Conservation (phyloP, 2,888 invertebrate genomes). For the Andrena praecox region DNA sequence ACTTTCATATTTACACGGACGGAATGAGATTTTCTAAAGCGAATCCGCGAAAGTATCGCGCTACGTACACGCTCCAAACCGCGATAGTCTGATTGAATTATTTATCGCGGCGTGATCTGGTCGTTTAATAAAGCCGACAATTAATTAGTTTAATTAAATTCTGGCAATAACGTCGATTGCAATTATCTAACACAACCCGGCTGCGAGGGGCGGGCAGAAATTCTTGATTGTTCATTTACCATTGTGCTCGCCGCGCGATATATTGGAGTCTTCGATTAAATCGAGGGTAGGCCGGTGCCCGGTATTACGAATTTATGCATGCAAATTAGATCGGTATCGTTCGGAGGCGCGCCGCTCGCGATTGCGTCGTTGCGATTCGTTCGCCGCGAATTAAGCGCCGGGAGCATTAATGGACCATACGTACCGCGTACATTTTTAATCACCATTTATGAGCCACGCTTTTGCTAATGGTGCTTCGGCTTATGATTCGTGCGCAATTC, state of each 20-base stretch:
- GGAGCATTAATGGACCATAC: conserved; percentile 60
- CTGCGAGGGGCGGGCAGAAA: conserved; percentile 34
- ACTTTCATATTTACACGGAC: not conserved
- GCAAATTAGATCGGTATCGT: conserved; percentile 67
- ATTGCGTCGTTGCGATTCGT: conserved; percentile 56
- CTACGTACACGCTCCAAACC: not conserved
- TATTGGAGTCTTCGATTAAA: conserved; percentile 60
- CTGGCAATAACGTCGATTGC: conserved; percentile 18
- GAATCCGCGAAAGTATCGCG: too few relatives aligned
- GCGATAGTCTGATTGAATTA: not conserved
- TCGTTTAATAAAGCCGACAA: conserved; percentile 36
- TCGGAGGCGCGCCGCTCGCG: conserved; percentile 13
- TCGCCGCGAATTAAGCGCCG: conserved; percentile 61
- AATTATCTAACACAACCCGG: conserved; percentile 39
- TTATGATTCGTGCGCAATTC: conserved; percentile 50
- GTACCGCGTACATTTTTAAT: conserved; percentile 66
- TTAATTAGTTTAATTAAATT: conserved; percentile 46
- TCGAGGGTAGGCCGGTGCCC: conserved; percentile 46
- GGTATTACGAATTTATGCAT: conserved; percentile 68
- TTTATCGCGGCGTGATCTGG: not conserved
- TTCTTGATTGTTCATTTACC: conserved; percentile 43
- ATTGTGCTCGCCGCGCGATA: conserved; percentile 34
- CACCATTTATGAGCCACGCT: conserved; percentile 58
- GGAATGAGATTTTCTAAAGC: not conserved
- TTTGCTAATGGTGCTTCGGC: conserved; percentile 40